A percentile compares a stretch with the other conserved stretches of the same genome.
Conservation (phyloP, 2,888 invertebrate species). For the Drosophila subquinaria region DNA sequence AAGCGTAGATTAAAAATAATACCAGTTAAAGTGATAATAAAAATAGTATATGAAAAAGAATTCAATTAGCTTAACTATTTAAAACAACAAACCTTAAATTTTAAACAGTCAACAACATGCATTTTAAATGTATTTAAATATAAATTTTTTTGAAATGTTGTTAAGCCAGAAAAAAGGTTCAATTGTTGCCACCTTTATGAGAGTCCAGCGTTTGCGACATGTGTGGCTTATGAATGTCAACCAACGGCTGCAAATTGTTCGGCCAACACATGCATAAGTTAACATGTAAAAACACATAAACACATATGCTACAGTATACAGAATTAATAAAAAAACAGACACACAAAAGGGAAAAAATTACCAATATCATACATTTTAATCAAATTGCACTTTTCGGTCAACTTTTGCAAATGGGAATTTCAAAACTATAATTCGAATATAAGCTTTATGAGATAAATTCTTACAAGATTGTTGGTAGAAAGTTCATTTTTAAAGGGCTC, state of each 20-base stretch:
- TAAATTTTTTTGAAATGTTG: slow-evolving; percentile 7
- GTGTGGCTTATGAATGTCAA: slow-evolving; percentile 49
- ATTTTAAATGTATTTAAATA: slow-evolving; percentile 6
- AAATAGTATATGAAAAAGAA: not conserved
- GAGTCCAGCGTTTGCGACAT: slow-evolving; percentile 23
- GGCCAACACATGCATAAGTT: slow-evolving; percentile 7
- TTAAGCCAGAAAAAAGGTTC: not conserved
- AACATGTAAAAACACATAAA: slow-evolving; percentile 10
- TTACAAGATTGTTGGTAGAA: not conserved
- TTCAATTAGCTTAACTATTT: not conserved
- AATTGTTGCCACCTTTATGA: not conserved
- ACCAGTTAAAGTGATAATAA: not conserved
- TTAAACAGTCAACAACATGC: slow-evolving; percentile 1
- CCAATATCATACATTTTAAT: too few relatives aligned
- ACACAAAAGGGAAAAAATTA: not conserved
- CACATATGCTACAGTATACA: not conserved
- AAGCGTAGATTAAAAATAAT: not conserved
- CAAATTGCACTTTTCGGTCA: not conserved
- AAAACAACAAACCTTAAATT: not conserved
- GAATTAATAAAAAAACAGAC: not conserved
- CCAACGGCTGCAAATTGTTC: slow-evolving; percentile 7
- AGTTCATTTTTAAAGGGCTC: not conserved
- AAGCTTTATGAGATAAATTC: not conserved
- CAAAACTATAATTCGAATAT: not conserved
- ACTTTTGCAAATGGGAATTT: not conserved